phyloP scores from a whole-genome alignment of 2,797 vertebrate species.

The Tachyglossus aculeatus region DNA sequence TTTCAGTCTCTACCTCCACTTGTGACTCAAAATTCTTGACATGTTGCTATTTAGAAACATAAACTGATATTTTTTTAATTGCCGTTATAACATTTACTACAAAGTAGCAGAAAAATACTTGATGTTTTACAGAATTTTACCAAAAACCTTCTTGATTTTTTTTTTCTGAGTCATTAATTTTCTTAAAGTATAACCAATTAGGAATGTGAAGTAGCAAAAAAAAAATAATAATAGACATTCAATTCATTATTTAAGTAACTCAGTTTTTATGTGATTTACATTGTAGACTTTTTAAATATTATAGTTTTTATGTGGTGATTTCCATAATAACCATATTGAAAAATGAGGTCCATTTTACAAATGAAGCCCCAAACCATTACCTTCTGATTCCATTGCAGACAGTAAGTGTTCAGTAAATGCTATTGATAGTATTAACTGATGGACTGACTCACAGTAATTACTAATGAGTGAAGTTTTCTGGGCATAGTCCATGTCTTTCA shows the following conservation, averaged over 20 bases:
- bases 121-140: not conserved
- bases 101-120: not conserved
- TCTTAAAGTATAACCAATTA: not conserved
- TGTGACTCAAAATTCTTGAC: not conserved
- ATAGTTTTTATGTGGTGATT: too few relatives aligned
- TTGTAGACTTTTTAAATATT: too few relatives aligned
- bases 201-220: not conserved
- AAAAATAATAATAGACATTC: not conserved
- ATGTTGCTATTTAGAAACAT: slow-evolving; percentile 7
- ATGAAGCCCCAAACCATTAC: too few relatives aligned
- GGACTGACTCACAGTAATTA: too few relatives aligned
- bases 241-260: not conserved
- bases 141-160: not conserved
- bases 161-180: not conserved
- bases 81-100: not conserved
- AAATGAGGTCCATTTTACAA: too few relatives aligned
- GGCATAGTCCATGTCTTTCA: not conserved
- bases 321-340: too few relatives aligned
- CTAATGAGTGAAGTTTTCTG: slow-evolving; percentile 13
- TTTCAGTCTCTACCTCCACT: not conserved
- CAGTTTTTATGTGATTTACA: too few relatives aligned
- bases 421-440: too few relatives aligned
- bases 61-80: slow-evolving; percentile 14
- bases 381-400: too few relatives aligned
- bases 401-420: too few relatives aligned